Percentiles rank a stretch among this genome's conserved stretches.
phyloP scores from a whole-genome alignment of 2,888 invertebrate species.

The Trileptium ribeirensis region DNA sequence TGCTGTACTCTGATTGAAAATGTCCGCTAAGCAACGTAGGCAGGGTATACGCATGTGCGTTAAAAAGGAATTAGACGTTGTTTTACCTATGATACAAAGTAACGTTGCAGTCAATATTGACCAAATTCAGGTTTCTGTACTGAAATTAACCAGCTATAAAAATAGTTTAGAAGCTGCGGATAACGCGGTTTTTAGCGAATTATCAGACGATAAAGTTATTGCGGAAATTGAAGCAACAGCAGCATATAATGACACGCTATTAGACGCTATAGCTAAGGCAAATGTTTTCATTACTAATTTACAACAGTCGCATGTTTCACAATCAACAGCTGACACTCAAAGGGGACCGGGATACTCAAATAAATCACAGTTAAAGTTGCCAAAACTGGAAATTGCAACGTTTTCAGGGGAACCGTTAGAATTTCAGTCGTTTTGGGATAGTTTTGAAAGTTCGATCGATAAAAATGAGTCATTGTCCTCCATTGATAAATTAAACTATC shows the following conservation, averaged over 20 bases:
- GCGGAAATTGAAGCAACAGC: not conserved
- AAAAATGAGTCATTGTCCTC: no score
- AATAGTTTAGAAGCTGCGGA: not conserved
- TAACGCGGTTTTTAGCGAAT: not conserved
- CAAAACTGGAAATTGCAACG: not conserved
- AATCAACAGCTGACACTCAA: not conserved
- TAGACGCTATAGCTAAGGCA: no score
- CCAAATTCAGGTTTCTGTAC: not conserved
- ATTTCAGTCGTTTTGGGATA: not conserved
- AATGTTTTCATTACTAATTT: no score
- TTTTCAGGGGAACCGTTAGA: not conserved
- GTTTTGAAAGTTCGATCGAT: not conserved
- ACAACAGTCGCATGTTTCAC: no score
- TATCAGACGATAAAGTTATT: not conserved
- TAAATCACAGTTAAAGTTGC: not conserved
- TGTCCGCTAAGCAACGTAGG: no score
- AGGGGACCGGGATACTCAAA: no score
- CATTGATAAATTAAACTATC: not conserved
- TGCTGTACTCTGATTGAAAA: no score
- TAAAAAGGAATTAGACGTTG: not conserved
- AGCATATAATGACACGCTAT: no score
- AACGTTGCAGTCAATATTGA: not conserved
- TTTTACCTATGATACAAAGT: not conserved
- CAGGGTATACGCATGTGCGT: not conserved
- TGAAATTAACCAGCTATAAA: not conserved